phyloP scores from a whole-genome alignment of 2,888 invertebrate genomes.

The Cataglyphis livida region DNA sequence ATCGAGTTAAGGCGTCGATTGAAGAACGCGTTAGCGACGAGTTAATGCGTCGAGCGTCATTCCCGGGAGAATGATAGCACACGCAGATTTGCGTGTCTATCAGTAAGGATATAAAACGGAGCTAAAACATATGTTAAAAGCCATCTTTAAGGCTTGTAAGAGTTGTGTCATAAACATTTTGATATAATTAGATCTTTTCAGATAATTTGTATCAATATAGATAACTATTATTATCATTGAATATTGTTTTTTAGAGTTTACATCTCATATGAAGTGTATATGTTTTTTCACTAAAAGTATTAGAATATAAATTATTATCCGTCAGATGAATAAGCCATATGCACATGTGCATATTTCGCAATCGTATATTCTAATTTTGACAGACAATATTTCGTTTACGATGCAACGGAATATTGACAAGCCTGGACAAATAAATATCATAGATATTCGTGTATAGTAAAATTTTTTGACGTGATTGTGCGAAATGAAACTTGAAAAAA shows the following conservation, averaged over 20 bases:
- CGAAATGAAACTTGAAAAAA: conserved; percentile 20
- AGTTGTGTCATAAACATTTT: neutral
- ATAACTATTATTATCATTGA: neutral
- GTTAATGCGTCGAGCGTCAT: conserved; percentile 44
- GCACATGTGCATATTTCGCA: neutral
- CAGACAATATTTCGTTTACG: conserved; percentile 5
- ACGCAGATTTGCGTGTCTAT: conserved; percentile 6
- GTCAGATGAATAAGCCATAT: neutral
- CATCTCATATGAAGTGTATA: neutral
- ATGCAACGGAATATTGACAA: conserved; percentile 6
- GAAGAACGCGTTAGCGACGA: conserved; percentile 56
- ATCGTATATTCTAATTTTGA: conserved; percentile 8
- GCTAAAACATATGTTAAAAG: neutral
- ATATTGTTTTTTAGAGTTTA: neutral
- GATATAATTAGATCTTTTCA: neutral
- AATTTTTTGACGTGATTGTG: neutral
- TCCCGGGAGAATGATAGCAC: conserved; percentile 30
- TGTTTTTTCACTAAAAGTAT: neutral
- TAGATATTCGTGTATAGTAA: neutral
- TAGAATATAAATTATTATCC: neutral
- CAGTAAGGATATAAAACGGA: conserved; percentile 3
- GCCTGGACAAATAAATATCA: neutral
- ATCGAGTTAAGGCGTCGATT: conserved; percentile 60
- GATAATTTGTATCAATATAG: neutral
- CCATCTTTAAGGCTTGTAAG: neutral